A percentile compares a stretch with the other conserved stretches of the same genome.
These are phyloP conservation scores for Megaceryle torquata DNA, from an alignment of 2,113 vertebrate genomes.

Conservation along the genomic window DNA sequence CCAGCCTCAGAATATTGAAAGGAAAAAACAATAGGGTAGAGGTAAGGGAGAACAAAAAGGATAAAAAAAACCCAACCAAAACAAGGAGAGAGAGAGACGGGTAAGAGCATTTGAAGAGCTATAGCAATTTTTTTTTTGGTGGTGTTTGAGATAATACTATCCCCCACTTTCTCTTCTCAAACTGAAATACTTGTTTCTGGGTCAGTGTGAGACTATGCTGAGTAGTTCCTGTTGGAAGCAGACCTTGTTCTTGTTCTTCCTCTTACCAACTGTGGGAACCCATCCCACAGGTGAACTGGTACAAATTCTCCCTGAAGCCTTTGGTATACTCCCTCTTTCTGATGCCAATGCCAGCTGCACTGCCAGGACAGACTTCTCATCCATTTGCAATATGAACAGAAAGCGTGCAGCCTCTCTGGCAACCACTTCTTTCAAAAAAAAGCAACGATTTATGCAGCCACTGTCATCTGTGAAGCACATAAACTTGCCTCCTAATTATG, in stretches of 20 bases:
- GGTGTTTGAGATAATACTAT: not conserved
- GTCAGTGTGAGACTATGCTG: not conserved
- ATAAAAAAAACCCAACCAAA: not conserved
- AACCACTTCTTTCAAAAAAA: not conserved
- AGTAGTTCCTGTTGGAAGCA: not conserved
- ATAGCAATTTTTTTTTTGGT: not conserved
- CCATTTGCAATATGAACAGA: not conserved
- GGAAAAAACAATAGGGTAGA: not conserved
- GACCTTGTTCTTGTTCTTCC: not conserved
- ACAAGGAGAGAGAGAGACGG: not conserved
- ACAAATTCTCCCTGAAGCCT: not conserved
- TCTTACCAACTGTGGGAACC: not conserved
- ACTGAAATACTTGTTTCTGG: not conserved
- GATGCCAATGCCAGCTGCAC: not conserved
- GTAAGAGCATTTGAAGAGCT: not conserved
- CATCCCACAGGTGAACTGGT: not conserved
- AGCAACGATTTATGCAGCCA: not conserved
- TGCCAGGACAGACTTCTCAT: not conserved
- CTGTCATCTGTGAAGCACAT: not conserved
- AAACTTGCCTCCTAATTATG: not conserved
- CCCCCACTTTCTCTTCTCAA: not conserved
- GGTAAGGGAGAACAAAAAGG: not conserved
- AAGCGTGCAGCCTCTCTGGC: not conserved
- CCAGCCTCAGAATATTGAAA: not conserved
- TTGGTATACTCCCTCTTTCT: not conserved